These are phyloP conservation scores for Aplodontia rufa DNA, from an alignment of 2,113 vertebrate species.

Conservation along the genomic window DNA sequence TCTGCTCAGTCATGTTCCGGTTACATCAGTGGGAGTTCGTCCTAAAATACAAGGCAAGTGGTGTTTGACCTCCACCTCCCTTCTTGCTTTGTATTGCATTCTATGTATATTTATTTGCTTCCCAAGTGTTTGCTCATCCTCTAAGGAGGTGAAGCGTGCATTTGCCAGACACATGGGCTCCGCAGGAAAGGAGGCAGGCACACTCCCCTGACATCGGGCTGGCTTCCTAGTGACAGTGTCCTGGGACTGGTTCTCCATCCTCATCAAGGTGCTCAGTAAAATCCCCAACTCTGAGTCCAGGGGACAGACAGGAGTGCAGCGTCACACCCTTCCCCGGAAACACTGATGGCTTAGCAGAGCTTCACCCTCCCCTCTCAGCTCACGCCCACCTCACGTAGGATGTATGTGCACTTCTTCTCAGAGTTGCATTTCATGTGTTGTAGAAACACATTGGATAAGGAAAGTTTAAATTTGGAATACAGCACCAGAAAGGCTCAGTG, in stretches of 20 bases:
- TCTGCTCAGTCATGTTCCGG: neutral
- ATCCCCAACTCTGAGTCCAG: neutral
- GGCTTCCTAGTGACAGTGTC: neutral
- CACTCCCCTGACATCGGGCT: fast-evolving
- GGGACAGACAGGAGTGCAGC: neutral
- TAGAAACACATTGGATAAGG: neutral
- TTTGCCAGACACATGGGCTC: neutral
- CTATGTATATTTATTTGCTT: neutral
- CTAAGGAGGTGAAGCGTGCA: neutral
- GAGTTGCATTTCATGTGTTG: neutral
- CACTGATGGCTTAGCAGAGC: neutral
- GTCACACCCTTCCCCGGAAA: neutral
- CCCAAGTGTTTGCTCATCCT: neutral
- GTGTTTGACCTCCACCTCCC: no score
- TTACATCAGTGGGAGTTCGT: neutral
- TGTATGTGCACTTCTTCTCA: neutral
- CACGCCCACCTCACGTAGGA: neutral
- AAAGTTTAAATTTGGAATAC: neutral
- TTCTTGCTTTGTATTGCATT: neutral
- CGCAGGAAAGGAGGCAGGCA: fast-evolving
- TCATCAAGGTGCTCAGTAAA: neutral
- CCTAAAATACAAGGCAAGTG: neutral
- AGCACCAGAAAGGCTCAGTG: neutral
- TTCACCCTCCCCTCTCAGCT: neutral
- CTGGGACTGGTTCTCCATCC: fast-evolving